Conservation (phyloP, 2,113 vertebrate species). For the Indri indri region DNA sequence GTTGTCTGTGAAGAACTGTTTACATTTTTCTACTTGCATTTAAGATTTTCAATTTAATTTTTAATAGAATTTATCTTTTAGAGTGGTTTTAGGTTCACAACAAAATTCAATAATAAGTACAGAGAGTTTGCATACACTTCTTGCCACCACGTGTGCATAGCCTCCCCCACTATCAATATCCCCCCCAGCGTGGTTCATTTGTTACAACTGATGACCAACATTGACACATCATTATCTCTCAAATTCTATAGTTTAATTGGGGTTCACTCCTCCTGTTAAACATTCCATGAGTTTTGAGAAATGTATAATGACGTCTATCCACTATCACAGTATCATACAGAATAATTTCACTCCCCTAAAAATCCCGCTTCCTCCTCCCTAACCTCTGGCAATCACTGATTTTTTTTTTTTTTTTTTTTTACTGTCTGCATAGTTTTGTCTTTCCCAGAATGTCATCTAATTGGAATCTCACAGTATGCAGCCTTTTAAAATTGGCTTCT, state of each 20-base stretch:
- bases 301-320: neutral
- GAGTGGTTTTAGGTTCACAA: neutral
- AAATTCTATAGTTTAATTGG: neutral
- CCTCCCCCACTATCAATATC: neutral
- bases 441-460: too few relatives aligned
- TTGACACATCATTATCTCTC: neutral
- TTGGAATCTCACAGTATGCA: too few relatives aligned
- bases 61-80: neutral
- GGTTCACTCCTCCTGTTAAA: neutral
- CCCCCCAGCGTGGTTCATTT: neutral
- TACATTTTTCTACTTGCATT: neutral
- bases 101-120: neutral
- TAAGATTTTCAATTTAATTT: neutral
- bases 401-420: neutral
- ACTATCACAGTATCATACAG: neutral
- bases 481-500: too few relatives aligned
- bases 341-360: neutral
- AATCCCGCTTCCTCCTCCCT: neutral
- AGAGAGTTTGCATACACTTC: neutral
- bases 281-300: neutral
- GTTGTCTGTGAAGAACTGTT: neutral
- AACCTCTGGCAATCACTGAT: neutral
- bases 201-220: neutral
- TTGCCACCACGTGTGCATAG: neutral
- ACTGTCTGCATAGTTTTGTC: neutral